A percentile compares a stretch with the other conserved stretches of the same genome.
Evolutionary conservation across 1,140 invertebrate species (phyloP).

Genomic region (Teleopsis dalmanni): DNA sequence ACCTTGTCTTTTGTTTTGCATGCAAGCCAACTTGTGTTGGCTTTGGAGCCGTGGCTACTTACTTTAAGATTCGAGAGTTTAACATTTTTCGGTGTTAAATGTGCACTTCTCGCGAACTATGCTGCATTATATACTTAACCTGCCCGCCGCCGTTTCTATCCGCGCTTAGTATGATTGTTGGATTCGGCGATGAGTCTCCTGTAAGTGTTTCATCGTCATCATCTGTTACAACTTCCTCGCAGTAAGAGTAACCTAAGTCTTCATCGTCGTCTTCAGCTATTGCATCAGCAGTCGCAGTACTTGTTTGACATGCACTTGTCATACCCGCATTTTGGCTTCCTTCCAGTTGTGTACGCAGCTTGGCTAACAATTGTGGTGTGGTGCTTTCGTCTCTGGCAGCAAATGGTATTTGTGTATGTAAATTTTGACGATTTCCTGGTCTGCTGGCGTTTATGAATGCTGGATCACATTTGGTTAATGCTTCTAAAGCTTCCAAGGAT

Average conservation of each 20-base stretch:
- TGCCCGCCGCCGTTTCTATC: constrained; percentile 16
- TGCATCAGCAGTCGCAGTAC: not conserved
- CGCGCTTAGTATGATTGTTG: constrained; percentile 20
- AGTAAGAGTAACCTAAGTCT: constrained; percentile 35
- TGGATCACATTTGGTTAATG: constrained; percentile 32
- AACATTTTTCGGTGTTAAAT: too few relatives aligned
- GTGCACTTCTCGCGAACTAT: constrained; percentile 32
- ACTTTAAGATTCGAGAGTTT: not conserved
- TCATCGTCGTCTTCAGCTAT: constrained; percentile 24
- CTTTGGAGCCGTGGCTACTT: too few relatives aligned
- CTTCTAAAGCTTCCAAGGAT: constrained; percentile 33
- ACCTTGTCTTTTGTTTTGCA: too few relatives aligned
- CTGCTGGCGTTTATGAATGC: constrained; percentile 20
- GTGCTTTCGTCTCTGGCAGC: not conserved
- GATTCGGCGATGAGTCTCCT: constrained; percentile 13
- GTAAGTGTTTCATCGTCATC: constrained; percentile 15
- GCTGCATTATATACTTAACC: constrained; percentile 26
- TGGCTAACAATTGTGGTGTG: too few relatives aligned
- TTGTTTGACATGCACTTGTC: not conserved
- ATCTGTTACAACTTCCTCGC: constrained; percentile 23
- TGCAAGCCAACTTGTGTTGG: too few relatives aligned
- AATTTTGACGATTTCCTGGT: constrained; percentile 9
- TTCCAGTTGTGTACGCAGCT: too few relatives aligned
- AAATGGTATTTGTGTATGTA: constrained; percentile 4
- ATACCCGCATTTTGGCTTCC: not conserved